Percentiles rank a stretch among this genome's conserved stretches.
phyloP scores from a whole-genome alignment of 2,888 invertebrate species.

The Amiota minor region DNA sequence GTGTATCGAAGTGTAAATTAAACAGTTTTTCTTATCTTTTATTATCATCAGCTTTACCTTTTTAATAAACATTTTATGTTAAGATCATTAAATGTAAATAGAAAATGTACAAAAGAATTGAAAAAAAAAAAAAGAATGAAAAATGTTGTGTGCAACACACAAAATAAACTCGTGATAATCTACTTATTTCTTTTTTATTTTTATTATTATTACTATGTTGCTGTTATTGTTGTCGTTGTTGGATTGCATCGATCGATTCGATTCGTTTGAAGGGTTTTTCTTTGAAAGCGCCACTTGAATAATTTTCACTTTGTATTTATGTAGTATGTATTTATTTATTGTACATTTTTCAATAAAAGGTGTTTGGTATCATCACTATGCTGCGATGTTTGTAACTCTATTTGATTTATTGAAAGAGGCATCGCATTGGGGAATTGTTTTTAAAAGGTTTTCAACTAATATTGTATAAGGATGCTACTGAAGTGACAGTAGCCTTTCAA shows the following conservation, averaged over 20 bases:
- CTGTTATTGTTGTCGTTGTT: neutral
- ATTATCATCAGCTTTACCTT: conserved; percentile 19
- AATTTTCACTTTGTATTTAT: neutral
- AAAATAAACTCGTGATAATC: conserved; percentile 9
- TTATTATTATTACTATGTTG: neutral
- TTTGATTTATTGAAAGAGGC: too few species aligned
- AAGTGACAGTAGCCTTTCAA: too few species aligned
- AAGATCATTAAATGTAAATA: conserved; percentile 13
- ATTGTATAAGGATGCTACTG: too few species aligned
- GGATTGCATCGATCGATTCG: neutral
- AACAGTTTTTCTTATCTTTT: conserved; percentile 21
- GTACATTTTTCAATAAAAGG: too few species aligned
- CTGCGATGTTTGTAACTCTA: too few species aligned
- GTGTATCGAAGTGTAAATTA: conserved; percentile 12
- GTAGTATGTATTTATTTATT: neutral
- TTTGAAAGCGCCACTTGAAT: conserved; percentile 3
- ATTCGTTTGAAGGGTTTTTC: neutral
- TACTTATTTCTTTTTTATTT: conserved; percentile 12
- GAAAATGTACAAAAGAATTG: neutral
- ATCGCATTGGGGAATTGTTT: too few species aligned
- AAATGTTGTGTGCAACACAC: neutral
- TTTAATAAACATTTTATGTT: conserved; percentile 3
- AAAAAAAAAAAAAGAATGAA: too few species aligned
- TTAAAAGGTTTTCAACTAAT: too few species aligned
- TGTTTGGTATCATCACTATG: too few species aligned